Evolutionary conservation across 35 echinoderm and acorn worm species (phyloP).

Genomic region (Lytechinus pictus): DNA sequence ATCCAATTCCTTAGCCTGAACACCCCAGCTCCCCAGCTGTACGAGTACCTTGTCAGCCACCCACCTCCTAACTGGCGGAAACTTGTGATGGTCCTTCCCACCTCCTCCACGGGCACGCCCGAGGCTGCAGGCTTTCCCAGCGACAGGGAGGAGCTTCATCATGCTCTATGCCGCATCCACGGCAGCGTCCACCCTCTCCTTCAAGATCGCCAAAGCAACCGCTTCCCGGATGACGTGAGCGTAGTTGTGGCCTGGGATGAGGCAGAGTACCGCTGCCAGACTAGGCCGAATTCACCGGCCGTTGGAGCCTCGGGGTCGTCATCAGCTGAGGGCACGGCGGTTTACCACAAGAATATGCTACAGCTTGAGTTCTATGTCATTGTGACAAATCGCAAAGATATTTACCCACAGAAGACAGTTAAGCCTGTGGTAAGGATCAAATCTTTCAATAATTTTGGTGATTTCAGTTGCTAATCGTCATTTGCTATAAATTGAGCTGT

Average conservation of each 20-base stretch:
- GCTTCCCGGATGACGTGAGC: slow-evolving; percentile 49
- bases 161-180: slow-evolving; percentile 64
- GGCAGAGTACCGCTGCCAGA: slow-evolving; percentile 60
- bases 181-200: slow-evolving; percentile 17
- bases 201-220: slow-evolving; percentile 19
- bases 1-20: slow-evolving; percentile 80
- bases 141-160: slow-evolving; percentile 48
- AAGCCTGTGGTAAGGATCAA: not conserved
- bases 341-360: slow-evolving; percentile 76
- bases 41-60: slow-evolving; percentile 81
- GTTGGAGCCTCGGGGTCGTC: slow-evolving; percentile 31
- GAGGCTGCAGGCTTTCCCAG: not conserved
- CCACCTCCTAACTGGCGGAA: slow-evolving; percentile 56
- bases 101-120: slow-evolving; percentile 41
- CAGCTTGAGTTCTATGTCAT: slow-evolving; percentile 92
- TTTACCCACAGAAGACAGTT: slow-evolving; percentile 58
- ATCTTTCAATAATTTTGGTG: too few species aligned
- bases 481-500: too few species aligned
- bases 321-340: not conserved
- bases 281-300: slow-evolving; percentile 64
- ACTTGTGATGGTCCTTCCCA: slow-evolving; percentile 56
- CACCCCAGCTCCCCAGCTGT: slow-evolving; percentile 79
- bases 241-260: slow-evolving; percentile 72
- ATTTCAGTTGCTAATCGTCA: too few species aligned
- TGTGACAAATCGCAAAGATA: slow-evolving; percentile 76